Percentiles rank a stretch among this genome's conserved stretches.
phyloP scores from a whole-genome alignment of 2,888 invertebrate species.

The Rotaria socialis region DNA sequence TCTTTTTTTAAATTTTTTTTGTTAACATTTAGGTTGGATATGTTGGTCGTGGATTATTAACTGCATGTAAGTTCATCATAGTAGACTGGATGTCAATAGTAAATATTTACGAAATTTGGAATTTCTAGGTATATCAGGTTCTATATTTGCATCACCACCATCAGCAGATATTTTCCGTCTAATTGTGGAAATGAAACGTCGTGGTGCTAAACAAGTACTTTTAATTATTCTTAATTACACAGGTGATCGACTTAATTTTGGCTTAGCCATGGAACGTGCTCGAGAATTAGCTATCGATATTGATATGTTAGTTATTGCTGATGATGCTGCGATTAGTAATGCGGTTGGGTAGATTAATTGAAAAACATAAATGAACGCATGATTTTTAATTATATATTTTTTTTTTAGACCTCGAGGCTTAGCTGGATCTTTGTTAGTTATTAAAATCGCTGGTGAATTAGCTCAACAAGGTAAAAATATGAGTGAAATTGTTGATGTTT shows the following conservation, averaged over 20 bases:
- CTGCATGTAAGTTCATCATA: background rate
- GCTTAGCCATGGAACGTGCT: conserved; percentile 73
- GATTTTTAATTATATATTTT: background rate
- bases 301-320: conserved; percentile 66
- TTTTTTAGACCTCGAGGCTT: conserved; percentile 62
- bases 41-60: conserved; percentile 21
- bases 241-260: conserved; percentile 75
- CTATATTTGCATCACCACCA: conserved; percentile 74
- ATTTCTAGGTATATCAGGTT: conserved; percentile 60
- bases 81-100: no score
- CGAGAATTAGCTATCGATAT: conserved; percentile 65
- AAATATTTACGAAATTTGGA: no score
- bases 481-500: conserved; percentile 62
- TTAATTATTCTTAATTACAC: conserved; percentile 74
- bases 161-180: conserved; percentile 62
- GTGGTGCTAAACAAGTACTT: conserved; percentile 53
- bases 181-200: conserved; percentile 13
- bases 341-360: conserved; percentile 53
- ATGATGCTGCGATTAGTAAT: conserved; percentile 66
- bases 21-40: background rate
- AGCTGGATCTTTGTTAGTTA: conserved; percentile 64
- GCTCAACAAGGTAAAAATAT: conserved; percentile 66
- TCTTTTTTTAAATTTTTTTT: no score
- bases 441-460: conserved; percentile 73
- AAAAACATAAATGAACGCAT: no score